Percentiles rank a stretch among this genome's conserved stretches.
Evolutionary conservation across 2,888 invertebrate species (phyloP).

Genomic region (Coenonympha arcania): DNA sequence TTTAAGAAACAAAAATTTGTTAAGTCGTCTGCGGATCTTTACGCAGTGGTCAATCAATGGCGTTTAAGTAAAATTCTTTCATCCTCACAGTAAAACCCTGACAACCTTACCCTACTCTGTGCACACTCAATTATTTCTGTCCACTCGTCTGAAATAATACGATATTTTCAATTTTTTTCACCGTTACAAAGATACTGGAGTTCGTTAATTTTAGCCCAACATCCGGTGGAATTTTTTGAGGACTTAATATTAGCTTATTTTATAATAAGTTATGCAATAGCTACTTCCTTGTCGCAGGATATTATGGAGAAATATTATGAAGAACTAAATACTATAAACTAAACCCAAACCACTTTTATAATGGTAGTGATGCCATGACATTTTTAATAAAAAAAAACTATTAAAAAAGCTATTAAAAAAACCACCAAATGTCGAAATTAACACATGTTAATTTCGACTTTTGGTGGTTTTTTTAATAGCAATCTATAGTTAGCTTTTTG

Average conservation of each 20-base stretch:
- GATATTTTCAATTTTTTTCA: conserved; percentile 27
- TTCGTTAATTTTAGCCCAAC: neutral
- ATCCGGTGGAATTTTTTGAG: neutral
- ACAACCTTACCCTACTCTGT: conserved; percentile 21
- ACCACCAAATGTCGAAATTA: no score
- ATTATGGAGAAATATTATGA: neutral
- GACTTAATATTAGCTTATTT: neutral
- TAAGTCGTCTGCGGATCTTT: no score
- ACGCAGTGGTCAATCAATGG: neutral
- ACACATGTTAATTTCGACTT: no score
- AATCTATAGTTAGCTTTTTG: no score
- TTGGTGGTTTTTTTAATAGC: no score
- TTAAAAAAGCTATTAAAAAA: no score
- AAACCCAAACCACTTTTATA: no score
- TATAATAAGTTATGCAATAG: neutral
- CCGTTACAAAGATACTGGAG: conserved; percentile 12
- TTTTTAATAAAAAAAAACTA: no score
- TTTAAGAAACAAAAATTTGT: no score
- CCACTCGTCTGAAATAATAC: conserved; percentile 44
- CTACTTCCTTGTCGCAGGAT: neutral
- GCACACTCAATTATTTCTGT: conserved; percentile 50
- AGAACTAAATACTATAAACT: no score
- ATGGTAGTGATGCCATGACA: no score
- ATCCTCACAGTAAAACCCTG: neutral
- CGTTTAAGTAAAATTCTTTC: neutral